A percentile compares a stretch with the other conserved stretches of the same genome.
Evolutionary conservation across 92 coral and sea anemone genomes (phyloP).

Genomic region (Actinostola sp.): DNA sequence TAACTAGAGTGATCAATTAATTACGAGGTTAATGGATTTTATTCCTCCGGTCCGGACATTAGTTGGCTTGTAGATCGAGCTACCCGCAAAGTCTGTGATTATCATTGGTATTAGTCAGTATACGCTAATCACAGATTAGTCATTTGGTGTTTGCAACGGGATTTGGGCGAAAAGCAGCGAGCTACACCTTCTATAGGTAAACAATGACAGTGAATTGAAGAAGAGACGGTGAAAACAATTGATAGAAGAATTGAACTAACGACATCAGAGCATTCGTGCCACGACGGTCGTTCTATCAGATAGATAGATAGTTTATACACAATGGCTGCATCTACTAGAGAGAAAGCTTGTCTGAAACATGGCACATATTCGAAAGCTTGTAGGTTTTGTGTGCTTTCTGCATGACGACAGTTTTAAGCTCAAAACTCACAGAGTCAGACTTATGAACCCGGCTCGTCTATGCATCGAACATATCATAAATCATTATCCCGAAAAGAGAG

Average conservation of each 20-base stretch:
- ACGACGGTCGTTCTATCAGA: no score
- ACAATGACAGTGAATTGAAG: no score
- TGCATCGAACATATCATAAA: slow-evolving; percentile 61
- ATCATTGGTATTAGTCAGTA: background rate
- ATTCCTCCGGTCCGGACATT: slow-evolving; percentile 7
- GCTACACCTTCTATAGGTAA: no score
- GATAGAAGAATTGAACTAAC: no score
- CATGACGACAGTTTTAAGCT: background rate
- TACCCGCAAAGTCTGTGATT: background rate
- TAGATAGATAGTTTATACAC: no score
- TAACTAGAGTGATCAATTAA: slow-evolving; percentile 11
- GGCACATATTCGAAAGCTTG: background rate
- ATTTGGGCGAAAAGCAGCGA: background rate
- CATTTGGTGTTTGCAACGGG: background rate
- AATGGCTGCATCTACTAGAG: no score
- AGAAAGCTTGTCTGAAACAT: background rate
- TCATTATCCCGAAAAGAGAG: slow-evolving; percentile 43
- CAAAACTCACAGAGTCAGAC: slow-evolving; percentile 7
- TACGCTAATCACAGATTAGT: background rate
- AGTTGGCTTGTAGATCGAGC: background rate
- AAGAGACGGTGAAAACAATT: no score
- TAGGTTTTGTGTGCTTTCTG: background rate
- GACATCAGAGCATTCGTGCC: no score
- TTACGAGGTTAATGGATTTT: slow-evolving; percentile 3
- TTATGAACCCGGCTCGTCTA: background rate